Evolutionary conservation across 2,113 vertebrate species (phyloP), one percentile per base, ranked within the genome.

Genomic region (Gorilla gorilla): DNA sequence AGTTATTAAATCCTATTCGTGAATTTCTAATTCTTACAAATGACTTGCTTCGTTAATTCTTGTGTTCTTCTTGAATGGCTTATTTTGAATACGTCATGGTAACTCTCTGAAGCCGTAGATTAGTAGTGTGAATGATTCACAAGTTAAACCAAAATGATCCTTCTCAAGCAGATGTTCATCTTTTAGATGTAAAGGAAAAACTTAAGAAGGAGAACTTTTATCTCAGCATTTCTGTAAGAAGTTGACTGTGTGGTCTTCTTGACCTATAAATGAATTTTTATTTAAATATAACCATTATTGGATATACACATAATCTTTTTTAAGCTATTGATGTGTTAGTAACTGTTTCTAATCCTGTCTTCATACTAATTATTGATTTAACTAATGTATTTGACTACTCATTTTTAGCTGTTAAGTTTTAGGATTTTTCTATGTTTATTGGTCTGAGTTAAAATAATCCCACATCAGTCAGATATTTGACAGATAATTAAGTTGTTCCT

Each of bases 391-490:
- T 25, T 93, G 18, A 40, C 87, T 95, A 64, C 32, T 81, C 79
- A 50, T 17, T 94, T 78, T 68, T 89, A 93, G 79, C 40, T 68
- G 14, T 76, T 93, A 59, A 79, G 14, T 95, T 94, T 86, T 73
- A 89, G 48, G 20, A 45, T 97, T 96, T 25, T 79, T 70, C 66
- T 45, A 68, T 55, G 20, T 94, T 94, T 95, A 82, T 48, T 92
- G 38, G 16, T 30, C 12, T 87, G 14, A 80, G 35, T 96, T 94
- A 83, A 95, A 89, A 84, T 82, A 82, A 96, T 80, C 9, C 2
- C 17, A 76, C 27, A 75, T 79, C 38, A 35, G 0, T 81, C n/a
- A 78, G 18, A 35, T 80, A 76, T 35, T 84, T 97, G 57, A 95
- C 32, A 68, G 43, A 52, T 13, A 78, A 45, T 86, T 76, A 83